Base-by-base conservation (phyloP, 35 echinoderm and acorn worm species). In the Anneissia japonica region DNA sequence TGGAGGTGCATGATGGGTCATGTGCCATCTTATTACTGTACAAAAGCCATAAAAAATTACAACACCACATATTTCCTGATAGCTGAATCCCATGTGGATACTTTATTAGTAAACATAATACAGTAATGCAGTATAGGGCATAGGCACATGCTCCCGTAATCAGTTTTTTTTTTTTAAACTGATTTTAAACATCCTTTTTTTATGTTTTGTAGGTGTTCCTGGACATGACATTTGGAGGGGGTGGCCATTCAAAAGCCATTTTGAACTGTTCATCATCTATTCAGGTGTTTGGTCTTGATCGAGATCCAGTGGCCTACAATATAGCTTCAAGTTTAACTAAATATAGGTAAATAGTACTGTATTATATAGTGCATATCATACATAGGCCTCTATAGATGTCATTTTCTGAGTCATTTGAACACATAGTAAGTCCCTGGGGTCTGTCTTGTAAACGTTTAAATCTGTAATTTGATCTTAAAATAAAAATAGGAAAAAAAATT, bases 191-290 rank as follows among this genome's bases (percentile, higher is more conserved):
- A 64, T n/a, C 35, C 43, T 78, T 46, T 37, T 77, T 32, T 90
- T 64, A 13, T 75, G 36, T 43, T 5, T 79, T 77, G 34, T 83
- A 93, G 91, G 79, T 87, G 5, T 90, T 38, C 46, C 17, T 90
- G 16, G 87, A 90, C 83, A 90, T 89, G 87, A 90, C 87, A 1
- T 92, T 96, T 96, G 90, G 94, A 34, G 90, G 87, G 77, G 94
- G 94, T 73, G 94, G 94, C 41, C 94, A 97, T 75, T 87, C 90
- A 23, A 85, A 85, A 82, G 90, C 90, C 26, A 85, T 97, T 12
- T 46, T 97, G 5, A 32, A 97, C 28, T 37, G 74, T 38, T 45
- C 74, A 35, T 36, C 41, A 74, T 72, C 33, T n/a, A 81, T 72
- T 14, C 79, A 36, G 79, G 87, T 92, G 17, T 87, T 86, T 84